Evolutionary conservation across 37 sponge, comb jelly and placozoan species (phyloP), one percentile per base, ranked within the genome.

Genomic region (Ephydatia muelleri): DNA sequence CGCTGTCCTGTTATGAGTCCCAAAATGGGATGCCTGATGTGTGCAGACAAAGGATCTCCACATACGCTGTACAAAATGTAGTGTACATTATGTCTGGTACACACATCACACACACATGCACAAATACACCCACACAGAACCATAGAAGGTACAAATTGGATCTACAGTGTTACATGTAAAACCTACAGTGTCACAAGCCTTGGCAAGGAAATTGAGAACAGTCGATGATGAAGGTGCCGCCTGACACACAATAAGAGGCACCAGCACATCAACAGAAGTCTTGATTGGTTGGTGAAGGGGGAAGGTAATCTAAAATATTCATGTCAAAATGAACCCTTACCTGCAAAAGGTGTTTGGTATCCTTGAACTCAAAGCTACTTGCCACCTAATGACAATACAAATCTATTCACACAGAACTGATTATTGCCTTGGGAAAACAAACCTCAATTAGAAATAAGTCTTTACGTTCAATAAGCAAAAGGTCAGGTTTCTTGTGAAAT

Each of bases 191-290:
- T 83, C 77, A 26, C 75, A 66, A 28, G 38, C 30, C 26, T 68
- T 76, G 16, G 89, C 85, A 25, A 83, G 67, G 25, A 66, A 72
- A 40, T 49, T 78, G 72, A 88, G 33, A 30, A 69, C 34, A 70
- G 57, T 48, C 22, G 89, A 66, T 48, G 89, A 66, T 28, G 72
- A 67, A 43, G 37, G 72, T 33, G 84, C 65, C 0, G 88, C 88
- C 38, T 49, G 66, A 37, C 84, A 76, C 29, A 82, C 78, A 49
- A 87, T 49, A 40, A 75, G 65, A 47, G 88, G 88, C 31, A 87
- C 43, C 30, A 87, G 49, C 22, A 82, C 43, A 34, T 87, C 82
- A 31, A 49, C 64, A 64, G 75, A 47, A 69, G 19, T 75, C 88
- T 87, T 27, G 28, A 82, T 29, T 69, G 66, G 21, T 21, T 3